Percentiles rank a stretch among this genome's conserved stretches.
These are phyloP conservation scores for Phyllostomus hastatus DNA, from an alignment of 2,113 vertebrate genomes.

Conservation along the genomic window DNA sequence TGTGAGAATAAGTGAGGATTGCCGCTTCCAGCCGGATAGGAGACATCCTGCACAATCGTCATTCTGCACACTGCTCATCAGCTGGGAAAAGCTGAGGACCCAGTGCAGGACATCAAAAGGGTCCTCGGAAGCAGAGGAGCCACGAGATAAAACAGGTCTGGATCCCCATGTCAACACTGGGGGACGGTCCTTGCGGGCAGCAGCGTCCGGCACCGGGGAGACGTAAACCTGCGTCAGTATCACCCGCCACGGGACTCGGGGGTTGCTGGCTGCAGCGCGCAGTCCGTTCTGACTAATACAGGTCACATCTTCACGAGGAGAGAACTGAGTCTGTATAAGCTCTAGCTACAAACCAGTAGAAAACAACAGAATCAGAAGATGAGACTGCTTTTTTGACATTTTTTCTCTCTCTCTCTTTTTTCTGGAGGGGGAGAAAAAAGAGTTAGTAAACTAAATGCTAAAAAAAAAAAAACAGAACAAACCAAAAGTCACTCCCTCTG, in stretches of 20 bases:
- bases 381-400: background rate
- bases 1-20: background rate
- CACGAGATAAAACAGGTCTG: background rate
- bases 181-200: no score
- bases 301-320: background rate
- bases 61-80: background rate
- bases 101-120: background rate
- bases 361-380: background rate
- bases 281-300: background rate
- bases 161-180: no score
- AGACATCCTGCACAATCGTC: background rate
- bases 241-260: background rate
- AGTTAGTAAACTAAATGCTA: background rate
- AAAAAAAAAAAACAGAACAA: background rate
- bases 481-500: background rate
- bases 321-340: background rate
- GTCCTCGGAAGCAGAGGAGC: background rate
- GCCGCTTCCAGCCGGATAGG: background rate
- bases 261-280: rapidly evolving
- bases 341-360: background rate
- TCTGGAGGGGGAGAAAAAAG: no score
- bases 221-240: background rate
- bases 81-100: background rate
- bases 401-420: background rate
- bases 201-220: background rate